These are phyloP conservation scores for Aphis craccivora DNA, from an alignment of 1,140 invertebrate genomes.

Conservation along the genomic window DNA sequence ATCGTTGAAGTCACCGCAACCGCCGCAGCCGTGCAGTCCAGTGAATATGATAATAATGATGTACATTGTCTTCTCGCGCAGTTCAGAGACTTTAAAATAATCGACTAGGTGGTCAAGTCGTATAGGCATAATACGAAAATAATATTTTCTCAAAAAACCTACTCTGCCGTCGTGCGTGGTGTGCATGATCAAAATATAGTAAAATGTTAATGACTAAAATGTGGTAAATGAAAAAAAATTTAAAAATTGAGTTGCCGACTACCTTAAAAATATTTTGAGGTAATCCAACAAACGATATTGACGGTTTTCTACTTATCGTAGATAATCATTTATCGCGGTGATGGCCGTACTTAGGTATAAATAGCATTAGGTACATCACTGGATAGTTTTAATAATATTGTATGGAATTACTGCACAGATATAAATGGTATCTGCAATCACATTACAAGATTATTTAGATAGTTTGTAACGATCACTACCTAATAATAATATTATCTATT, in stretches of 20 bases:
- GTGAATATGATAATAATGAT: not conserved
- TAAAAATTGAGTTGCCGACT: not conserved
- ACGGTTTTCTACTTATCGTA: no score
- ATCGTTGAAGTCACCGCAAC: not conserved
- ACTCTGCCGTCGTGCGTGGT: not conserved
- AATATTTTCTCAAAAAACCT: not conserved
- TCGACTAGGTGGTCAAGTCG: not conserved
- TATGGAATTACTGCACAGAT: no score
- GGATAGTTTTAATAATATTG: no score
- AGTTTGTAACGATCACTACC: no score
- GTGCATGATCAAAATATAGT: not conserved
- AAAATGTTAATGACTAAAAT: not conserved
- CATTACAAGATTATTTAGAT: no score
- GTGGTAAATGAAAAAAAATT: not conserved
- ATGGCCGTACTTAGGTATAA: no score
- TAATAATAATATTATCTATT: no score
- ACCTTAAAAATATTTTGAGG: not conserved
- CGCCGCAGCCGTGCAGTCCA: not conserved
- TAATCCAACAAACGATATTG: no score
- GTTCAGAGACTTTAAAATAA: not conserved
- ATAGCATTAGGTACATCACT: no score
- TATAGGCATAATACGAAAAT: not conserved
- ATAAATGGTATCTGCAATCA: no score
- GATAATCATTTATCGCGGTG: no score
- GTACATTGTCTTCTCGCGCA: not conserved